phyloP scores from a whole-genome alignment of 2,113 vertebrate genomes.

The Dendropsophus ebraccatus region DNA sequence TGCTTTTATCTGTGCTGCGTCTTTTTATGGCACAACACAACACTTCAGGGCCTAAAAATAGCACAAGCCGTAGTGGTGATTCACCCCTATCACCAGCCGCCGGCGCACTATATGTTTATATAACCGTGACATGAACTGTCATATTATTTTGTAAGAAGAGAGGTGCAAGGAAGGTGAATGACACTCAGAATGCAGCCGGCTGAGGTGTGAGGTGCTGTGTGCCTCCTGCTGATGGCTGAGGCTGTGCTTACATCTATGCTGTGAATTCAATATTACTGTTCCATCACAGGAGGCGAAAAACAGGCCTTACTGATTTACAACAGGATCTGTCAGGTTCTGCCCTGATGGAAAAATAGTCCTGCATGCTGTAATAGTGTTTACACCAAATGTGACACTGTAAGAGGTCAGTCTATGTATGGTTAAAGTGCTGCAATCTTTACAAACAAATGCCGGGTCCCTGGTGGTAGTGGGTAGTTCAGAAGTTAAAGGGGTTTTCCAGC shows the following conservation, averaged over 20 bases:
- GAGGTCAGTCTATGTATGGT: too few species aligned
- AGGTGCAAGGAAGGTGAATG: neutral
- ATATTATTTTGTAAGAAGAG: slow-evolving; percentile 23
- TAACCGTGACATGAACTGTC: slow-evolving; percentile 40
- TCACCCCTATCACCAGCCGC: slow-evolving; percentile 73
- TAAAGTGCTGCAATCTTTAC: too few species aligned
- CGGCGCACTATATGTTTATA: slow-evolving; percentile 10
- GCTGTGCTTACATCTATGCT: too few species aligned
- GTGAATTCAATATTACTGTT: too few species aligned
- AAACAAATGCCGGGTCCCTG: neutral
- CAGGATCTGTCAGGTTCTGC: too few species aligned
- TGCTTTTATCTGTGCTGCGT: slow-evolving; percentile 72
- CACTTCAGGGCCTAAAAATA: slow-evolving; percentile 70
- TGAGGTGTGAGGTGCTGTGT: neutral
- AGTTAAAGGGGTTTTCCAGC: too few species aligned
- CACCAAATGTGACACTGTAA: too few species aligned
- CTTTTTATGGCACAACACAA: slow-evolving; percentile 67
- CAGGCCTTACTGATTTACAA: too few species aligned
- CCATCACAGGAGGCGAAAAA: too few species aligned
- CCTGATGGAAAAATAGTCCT: too few species aligned
- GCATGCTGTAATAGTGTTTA: too few species aligned
- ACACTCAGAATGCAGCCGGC: neutral
- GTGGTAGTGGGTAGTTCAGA: too few species aligned
- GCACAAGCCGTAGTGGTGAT: slow-evolving; percentile 62
- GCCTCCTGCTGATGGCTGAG: neutral